A percentile compares a stretch with the other conserved stretches of the same genome.
These are phyloP conservation scores for Apaloderma vittatum DNA, from an alignment of 2,113 vertebrate genomes.

Conservation along the genomic window DNA sequence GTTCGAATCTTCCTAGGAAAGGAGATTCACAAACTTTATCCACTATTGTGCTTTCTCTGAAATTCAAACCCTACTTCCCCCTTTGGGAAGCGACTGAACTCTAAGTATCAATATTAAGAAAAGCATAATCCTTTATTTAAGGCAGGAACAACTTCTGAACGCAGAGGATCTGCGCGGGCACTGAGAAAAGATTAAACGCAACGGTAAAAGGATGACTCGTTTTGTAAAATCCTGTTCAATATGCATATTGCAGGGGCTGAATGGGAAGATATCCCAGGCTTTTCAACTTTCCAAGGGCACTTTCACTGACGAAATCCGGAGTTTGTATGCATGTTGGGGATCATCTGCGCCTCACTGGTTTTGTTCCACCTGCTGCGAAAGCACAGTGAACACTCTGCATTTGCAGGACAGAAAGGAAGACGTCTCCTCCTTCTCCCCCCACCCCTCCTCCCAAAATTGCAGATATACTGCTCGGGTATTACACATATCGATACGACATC, in stretches of 20 bases:
- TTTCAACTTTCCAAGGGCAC: slow-evolving; percentile 54
- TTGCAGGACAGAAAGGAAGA: background rate
- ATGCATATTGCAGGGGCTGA: slow-evolving; percentile 32
- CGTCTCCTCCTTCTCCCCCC: background rate
- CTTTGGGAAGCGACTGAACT: background rate
- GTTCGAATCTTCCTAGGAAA: background rate
- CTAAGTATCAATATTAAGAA: background rate
- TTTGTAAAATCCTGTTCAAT: slow-evolving; percentile 44
- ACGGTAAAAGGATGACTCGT: background rate
- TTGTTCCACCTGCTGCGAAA: slow-evolving; percentile 35
- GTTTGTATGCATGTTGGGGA: slow-evolving; percentile 33
- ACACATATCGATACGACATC: rapidly evolving
- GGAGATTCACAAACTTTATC: background rate
- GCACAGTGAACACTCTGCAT: background rate
- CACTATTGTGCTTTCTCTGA: background rate
- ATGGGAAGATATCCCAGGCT: slow-evolving; percentile 24
- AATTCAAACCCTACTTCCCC: background rate
- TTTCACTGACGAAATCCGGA: background rate
- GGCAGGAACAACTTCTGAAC: slow-evolving; percentile 21
- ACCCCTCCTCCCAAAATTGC: rapidly evolving
- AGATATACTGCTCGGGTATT: background rate
- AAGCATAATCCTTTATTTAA: slow-evolving; percentile 26
- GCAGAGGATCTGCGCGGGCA: background rate
- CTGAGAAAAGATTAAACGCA: background rate
- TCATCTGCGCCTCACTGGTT: slow-evolving; percentile 53